Percentiles rank a stretch among this genome's conserved stretches.
phyloP scores from a whole-genome alignment of 2,888 invertebrate genomes.

The Clostera curtula region DNA sequence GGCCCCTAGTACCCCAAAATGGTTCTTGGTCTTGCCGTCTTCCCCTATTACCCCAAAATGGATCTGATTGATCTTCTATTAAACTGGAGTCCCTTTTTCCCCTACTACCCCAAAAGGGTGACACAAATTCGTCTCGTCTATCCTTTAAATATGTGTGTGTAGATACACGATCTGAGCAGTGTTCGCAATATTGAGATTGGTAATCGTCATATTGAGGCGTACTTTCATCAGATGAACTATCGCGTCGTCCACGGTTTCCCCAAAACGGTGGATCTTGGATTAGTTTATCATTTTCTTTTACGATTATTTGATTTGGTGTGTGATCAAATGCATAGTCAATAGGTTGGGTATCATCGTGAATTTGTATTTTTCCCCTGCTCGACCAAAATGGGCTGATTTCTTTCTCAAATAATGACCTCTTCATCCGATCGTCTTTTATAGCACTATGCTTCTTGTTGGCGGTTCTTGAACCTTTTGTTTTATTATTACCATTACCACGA shows the following conservation, averaged over 20 bases:
- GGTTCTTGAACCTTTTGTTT: slow-evolving; percentile 31
- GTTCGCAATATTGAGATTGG: slow-evolving; percentile 28
- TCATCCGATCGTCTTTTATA: slow-evolving; percentile 36
- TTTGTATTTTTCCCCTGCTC: slow-evolving; percentile 36
- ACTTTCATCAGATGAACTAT: slow-evolving; percentile 34
- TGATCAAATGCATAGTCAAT: slow-evolving; percentile 20
- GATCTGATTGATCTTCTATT: slow-evolving; percentile 27
- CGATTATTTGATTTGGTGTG: slow-evolving; percentile 17
- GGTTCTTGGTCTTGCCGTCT: slow-evolving; percentile 30
- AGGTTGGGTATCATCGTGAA: slow-evolving; percentile 13
- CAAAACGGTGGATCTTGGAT: slow-evolving; percentile 55
- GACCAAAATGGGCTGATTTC: slow-evolving; percentile 41
- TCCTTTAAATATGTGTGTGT: slow-evolving; percentile 20
- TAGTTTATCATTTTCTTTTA: slow-evolving; percentile 24
- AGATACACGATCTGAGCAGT: slow-evolving; percentile 14
- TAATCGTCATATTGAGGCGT: slow-evolving; percentile 20
- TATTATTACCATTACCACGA: slow-evolving; percentile 38
- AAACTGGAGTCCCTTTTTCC: slow-evolving; percentile 26
- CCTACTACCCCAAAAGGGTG: slow-evolving; percentile 28
- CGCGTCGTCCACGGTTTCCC: slow-evolving; percentile 53
- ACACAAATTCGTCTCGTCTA: slow-evolving; percentile 30
- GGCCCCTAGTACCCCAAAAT: slow-evolving; percentile 54
- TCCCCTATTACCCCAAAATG: slow-evolving; percentile 49
- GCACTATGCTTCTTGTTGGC: slow-evolving; percentile 26
- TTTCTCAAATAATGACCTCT: slow-evolving; percentile 40